These are phyloP conservation scores for Rhinogobius similis DNA, from an alignment of 2,113 vertebrate genomes.

Conservation along the genomic window DNA sequence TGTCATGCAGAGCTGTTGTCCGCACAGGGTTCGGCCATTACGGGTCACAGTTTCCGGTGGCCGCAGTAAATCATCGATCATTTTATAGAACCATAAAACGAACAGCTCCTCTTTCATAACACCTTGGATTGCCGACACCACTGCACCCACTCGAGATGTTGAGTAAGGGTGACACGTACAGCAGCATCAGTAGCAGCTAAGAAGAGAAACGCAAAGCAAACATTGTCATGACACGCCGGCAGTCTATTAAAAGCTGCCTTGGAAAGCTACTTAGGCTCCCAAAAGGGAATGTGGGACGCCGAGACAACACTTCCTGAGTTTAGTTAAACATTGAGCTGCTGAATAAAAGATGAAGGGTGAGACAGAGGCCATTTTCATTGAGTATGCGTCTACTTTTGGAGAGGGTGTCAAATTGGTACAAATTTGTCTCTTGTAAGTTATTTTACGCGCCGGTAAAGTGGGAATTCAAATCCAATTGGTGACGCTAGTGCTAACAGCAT, in stretches of 20 bases:
- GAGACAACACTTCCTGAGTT: slow-evolving; percentile 17
- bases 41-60: background rate
- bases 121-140: background rate
- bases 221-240: slow-evolving; percentile 12
- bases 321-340: slow-evolving; percentile 30
- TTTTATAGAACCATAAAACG: background rate
- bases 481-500: background rate
- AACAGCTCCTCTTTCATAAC: background rate
- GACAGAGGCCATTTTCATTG: slow-evolving; percentile 17
- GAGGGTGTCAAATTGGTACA: slow-evolving; percentile 11
- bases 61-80: background rate
- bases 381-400: slow-evolving; percentile 12
- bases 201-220: slow-evolving; percentile 1
- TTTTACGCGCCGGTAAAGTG: slow-evolving; percentile 5
- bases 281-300: slow-evolving; percentile 9
- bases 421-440: slow-evolving; percentile 8
- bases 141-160: background rate
- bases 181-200: background rate
- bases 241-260: background rate
- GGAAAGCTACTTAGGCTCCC: slow-evolving; percentile 22
- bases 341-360: slow-evolving; percentile 45
- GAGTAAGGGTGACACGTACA: slow-evolving; percentile 9
- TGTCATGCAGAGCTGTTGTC: background rate
- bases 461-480: slow-evolving; percentile 5
- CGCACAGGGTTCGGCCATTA: background rate